A percentile compares a stretch with the other conserved stretches of the same genome.
Evolutionary conservation across 2,888 invertebrate species (phyloP).

Genomic region (Drosophila anomelani): DNA sequence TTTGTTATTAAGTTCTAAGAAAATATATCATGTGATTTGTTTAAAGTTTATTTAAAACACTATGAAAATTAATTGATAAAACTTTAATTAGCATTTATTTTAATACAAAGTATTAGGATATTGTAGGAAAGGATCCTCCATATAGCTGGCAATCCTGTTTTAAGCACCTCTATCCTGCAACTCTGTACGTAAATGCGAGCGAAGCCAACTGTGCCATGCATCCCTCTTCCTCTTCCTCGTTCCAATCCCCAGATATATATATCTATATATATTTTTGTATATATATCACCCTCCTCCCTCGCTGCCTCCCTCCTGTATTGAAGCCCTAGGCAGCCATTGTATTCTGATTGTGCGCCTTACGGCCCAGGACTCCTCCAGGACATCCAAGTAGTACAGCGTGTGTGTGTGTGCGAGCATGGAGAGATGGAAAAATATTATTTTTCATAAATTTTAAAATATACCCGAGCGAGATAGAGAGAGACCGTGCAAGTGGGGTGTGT

Average conservation of each 20-base stretch:
- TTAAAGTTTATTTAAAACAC: neutral
- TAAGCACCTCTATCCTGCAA: conserved; percentile 46
- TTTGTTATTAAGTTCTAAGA: too few relatives aligned
- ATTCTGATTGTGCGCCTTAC: conserved; percentile 61
- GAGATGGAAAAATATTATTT: conserved; percentile 81
- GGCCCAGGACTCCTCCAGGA: conserved; percentile 42
- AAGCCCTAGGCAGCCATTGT: conserved; percentile 69
- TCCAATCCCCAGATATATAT: conserved; percentile 1
- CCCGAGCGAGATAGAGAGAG: conserved; percentile 30
- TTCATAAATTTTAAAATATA: conserved; percentile 83
- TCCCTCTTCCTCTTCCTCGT: conserved; percentile 8
- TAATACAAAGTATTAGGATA: too few relatives aligned
- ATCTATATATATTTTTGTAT: neutral
- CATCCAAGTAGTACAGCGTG: conserved; percentile 4
- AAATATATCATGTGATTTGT: too few relatives aligned
- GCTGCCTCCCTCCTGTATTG: neutral
- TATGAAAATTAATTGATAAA: too few relatives aligned
- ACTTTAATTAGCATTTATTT: too few relatives aligned
- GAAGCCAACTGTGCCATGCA: conserved; percentile 55
- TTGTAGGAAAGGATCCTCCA: conserved; percentile 30
- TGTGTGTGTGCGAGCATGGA: conserved; percentile 51
- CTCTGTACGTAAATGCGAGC: conserved; percentile 67
- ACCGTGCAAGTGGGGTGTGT: neutral
- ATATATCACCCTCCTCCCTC: neutral
- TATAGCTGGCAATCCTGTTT: conserved; percentile 24